Conservation (phyloP, 2,888 invertebrate species). For the Diabrotica balteata region DNA sequence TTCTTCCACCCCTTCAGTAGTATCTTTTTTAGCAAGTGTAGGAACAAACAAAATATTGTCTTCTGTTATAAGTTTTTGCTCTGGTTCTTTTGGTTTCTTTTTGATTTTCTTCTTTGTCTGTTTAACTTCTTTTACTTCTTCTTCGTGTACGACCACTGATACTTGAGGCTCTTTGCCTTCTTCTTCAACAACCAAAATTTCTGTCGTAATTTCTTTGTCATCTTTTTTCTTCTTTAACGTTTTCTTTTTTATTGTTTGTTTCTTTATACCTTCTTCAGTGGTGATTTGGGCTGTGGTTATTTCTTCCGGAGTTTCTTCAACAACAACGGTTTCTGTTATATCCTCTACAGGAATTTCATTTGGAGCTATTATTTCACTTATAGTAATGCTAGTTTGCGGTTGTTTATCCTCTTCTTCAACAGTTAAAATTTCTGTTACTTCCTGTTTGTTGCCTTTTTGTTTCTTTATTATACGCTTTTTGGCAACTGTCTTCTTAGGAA, state of each 20-base stretch:
- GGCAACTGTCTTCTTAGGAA: slow-evolving; percentile 39
- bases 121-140: slow-evolving; percentile 16
- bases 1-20: slow-evolving; percentile 50
- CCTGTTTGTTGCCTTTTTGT: slow-evolving; percentile 52
- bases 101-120: slow-evolving; percentile 24
- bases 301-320: slow-evolving; percentile 53
- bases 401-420: slow-evolving; percentile 41
- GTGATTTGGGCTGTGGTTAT: slow-evolving; percentile 33
- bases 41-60: slow-evolving; percentile 47
- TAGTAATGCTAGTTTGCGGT: slow-evolving; percentile 44
- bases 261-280: slow-evolving; percentile 40
- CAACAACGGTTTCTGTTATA: slow-evolving; percentile 12
- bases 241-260: slow-evolving; percentile 41
- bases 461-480: slow-evolving; percentile 59
- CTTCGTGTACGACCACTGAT: slow-evolving; percentile 42
- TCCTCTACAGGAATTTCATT: slow-evolving; percentile 30
- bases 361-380: slow-evolving; percentile 39
- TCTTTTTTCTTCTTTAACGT: slow-evolving; percentile 46
- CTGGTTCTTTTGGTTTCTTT: slow-evolving; percentile 36
- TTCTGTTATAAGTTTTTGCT: slow-evolving; percentile 45
- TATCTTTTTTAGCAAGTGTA: slow-evolving; percentile 46
- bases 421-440: slow-evolving; percentile 54
- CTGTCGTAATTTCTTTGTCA: slow-evolving; percentile 50
- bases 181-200: slow-evolving; percentile 54
- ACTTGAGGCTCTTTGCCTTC: slow-evolving; percentile 49